A percentile compares a stretch with the other conserved stretches of the same genome.
These are phyloP conservation scores for Aselliscus stoliczkanus DNA, from an alignment of 2,797 vertebrate species.

Conservation along the genomic window DNA sequence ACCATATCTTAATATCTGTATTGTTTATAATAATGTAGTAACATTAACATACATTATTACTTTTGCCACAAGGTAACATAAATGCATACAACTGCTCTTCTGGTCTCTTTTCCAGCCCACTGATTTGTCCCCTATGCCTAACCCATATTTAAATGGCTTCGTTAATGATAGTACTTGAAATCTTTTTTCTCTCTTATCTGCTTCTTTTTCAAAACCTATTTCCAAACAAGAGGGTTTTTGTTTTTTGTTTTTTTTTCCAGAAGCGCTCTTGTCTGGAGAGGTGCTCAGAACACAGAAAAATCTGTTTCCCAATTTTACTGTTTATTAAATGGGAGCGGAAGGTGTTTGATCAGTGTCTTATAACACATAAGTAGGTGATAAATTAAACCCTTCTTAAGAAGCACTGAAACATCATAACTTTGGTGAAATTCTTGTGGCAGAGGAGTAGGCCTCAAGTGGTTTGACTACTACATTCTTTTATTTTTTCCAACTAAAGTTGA, in stretches of 20 bases:
- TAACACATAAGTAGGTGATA: neutral
- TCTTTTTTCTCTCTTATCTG: neutral
- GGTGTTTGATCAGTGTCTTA: neutral
- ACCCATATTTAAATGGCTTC: neutral
- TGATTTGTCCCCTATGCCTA: neutral
- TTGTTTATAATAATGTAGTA: neutral
- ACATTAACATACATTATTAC: neutral
- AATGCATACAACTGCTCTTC: neutral
- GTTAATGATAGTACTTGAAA: neutral
- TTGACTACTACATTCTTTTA: neutral
- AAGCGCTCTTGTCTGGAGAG: neutral
- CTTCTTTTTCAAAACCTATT: neutral
- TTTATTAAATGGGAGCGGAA: neutral
- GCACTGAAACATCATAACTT: neutral
- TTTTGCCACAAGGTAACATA: neutral
- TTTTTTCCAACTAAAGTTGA: neutral
- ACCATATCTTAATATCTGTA: neutral
- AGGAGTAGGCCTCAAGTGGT: neutral
- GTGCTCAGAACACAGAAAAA: neutral
- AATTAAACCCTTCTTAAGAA: neutral
- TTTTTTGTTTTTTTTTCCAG: no score
- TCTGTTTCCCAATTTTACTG: neutral
- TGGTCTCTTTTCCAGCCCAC: neutral
- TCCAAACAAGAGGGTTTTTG: neutral
- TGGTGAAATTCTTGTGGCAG: neutral